Base-by-base conservation (phyloP, 2,113 vertebrate species). In the Drymodes brunneopygia region DNA sequence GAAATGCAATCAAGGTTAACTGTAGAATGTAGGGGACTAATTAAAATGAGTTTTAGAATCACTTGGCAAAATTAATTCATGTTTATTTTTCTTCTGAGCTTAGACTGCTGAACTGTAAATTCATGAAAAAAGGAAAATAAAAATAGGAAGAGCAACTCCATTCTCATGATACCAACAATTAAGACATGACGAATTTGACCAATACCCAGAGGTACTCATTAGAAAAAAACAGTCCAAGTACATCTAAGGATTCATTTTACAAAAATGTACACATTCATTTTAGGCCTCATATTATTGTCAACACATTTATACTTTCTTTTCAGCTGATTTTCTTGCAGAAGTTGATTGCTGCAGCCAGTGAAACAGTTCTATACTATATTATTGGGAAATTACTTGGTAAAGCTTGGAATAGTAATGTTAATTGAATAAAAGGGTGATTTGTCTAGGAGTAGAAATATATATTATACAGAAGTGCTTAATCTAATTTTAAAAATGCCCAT, bases 391-490 rank as follows among this genome's bases (percentile, higher is more conserved):
- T 62, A 79, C 36, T 74, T 8, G 10, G 65, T 81, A 93, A 86
- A 92, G 58, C 82, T 90, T 84, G 31, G 51, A 95, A 93, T 48
- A 86, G 64, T 73, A 71, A 94, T 57, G 64, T 51, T 90, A 92
- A 92, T 92, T 92, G 67, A 96, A 86, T 95, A 94, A 95, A 95
- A 95, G 88, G 67, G 75, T 86, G 71, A 94, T 96, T 91, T 91
- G n/a, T 95, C 88, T 88, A 81, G 57, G 36, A 92, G 38, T 42
- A 90, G 93, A 92, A 96, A 94, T 16, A 86, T 53, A 83, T 84
- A 88, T 72, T 82, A 72, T 42, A 81, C 56, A 88, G 57, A 96
- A 92, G 36, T 94, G 67, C 66, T 95, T 91, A 81, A 95, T 90
- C 69, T 95, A 93, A 95, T 92, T 92, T 90, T 86, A 74, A 88